A percentile compares a stretch with the other conserved stretches of the same genome.
phyloP scores from a whole-genome alignment of 2,888 invertebrate genomes.

The Heliothis peltigera region DNA sequence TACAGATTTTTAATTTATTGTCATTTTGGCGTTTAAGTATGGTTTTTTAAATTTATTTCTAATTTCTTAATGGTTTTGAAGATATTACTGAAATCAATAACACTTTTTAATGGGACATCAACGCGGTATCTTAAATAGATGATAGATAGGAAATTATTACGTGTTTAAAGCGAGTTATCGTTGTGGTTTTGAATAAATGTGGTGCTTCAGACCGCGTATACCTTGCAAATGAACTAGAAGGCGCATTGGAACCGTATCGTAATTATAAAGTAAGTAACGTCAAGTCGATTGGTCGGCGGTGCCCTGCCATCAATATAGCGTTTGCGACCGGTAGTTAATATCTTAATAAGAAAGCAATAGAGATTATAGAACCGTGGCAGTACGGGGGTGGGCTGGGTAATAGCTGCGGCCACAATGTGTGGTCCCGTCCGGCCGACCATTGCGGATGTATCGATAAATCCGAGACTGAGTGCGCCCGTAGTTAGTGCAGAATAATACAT shows the following conservation, averaged over 20 bases:
- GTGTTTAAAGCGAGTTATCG: constrained; percentile 5
- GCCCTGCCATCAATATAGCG: constrained; percentile 76
- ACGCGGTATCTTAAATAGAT: constrained; percentile 30
- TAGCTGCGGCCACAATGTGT: constrained; percentile 75
- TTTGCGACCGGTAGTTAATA: constrained; percentile 84
- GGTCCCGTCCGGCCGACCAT: constrained; percentile 75
- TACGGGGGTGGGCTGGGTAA: constrained; percentile 77
- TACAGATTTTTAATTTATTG: constrained; percentile 59
- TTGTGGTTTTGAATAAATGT: constrained; percentile 29
- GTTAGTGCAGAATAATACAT: constrained; percentile 65
- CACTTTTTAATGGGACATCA: constrained; percentile 41
- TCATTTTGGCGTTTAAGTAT: constrained; percentile 39
- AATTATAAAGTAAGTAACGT: constrained; percentile 63
- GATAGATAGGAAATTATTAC: constrained; percentile 12
- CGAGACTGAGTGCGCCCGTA: constrained; percentile 51
- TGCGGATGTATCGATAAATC: constrained; percentile 71
- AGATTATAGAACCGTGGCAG: constrained; percentile 76
- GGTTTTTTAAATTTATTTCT: constrained; percentile 50
- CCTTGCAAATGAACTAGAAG: constrained; percentile 49
- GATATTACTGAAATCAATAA: constrained; percentile 42
- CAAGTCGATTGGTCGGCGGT: constrained; percentile 49
- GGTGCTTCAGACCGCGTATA: constrained; percentile 31
- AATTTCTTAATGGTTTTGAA: constrained; percentile 34
- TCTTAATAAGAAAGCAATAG: constrained; percentile 88
- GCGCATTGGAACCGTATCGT: constrained; percentile 63